A percentile compares a stretch with the other conserved stretches of the same genome.
Conservation (phyloP, 2,888 invertebrate species). For the Chydorus sphaericus region DNA sequence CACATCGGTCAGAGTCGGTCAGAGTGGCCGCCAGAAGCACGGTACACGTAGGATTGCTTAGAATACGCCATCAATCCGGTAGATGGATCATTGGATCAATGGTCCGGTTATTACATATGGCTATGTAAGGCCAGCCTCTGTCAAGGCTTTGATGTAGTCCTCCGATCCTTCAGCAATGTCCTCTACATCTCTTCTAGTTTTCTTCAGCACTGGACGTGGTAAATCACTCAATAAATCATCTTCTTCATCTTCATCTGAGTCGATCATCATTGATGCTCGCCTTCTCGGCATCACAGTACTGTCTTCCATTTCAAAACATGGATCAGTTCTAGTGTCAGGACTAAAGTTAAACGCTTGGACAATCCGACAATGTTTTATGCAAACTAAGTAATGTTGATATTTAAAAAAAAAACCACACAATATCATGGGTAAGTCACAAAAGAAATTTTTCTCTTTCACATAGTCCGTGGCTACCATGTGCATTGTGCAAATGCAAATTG, state of each 20-base stretch:
- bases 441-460: too few relatives aligned
- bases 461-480: too few relatives aligned
- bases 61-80: neutral
- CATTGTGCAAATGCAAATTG: too few relatives aligned
- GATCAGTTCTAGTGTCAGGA: too few relatives aligned
- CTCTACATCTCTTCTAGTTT: neutral
- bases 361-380: too few relatives aligned
- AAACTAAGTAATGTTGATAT: too few relatives aligned
- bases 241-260: neutral
- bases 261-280: neutral
- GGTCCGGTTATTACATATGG: neutral
- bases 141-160: neutral
- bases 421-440: too few relatives aligned
- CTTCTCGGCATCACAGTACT: neutral
- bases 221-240: neutral
- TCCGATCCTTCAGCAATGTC: neutral
- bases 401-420: too few relatives aligned
- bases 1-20: neutral
- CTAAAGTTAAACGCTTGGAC: too few relatives aligned
- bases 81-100: neutral
- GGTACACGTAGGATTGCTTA: neutral
- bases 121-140: neutral
- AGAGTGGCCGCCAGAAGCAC: constrained; percentile 2
- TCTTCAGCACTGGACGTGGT: neutral
- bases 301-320: neutral